Evolutionary conservation across 2,113 vertebrate species (phyloP), one percentile per base, ranked within the genome.

Genomic region (Pteruthius melanotis): DNA sequence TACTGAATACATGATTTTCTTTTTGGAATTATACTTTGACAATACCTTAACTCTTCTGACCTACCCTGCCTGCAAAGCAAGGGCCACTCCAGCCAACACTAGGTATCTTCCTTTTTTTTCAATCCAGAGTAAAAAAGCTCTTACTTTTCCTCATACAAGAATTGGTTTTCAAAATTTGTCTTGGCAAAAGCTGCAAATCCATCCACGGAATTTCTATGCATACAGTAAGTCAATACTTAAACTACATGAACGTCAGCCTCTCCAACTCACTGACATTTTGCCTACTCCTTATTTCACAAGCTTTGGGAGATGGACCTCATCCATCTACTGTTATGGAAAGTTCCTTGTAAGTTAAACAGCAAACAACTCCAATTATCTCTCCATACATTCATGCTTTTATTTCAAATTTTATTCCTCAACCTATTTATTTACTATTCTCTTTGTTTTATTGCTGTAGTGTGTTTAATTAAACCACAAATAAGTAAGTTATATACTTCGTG

Each of bases 401-500:
- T 92, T 78, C 21, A 70, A 18, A 4, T 82, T 52, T 49, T 26
- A 49, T 94, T 83, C 39, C 54, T 56, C 57, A 42, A 66, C 1
- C 7, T 7, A 42, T 39, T 3, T 19, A 63, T 49, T 85, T 76
- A 69, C 10, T 52, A 8, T 45, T 12, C 7, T 56, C 5, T 8
- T 31, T 39, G 2, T 37, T 66, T 52, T 75, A 63, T 7, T 13
- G 1, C 5, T 37, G 17, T 16, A 27, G 5, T 24, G 31, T 9
- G 6, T 53, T 61, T 26, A 79, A 49, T 21, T 64, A 65, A 64
- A 69, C 5, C 1, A 66, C 16, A 65, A 78, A 33, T 42, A 82
- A n/a, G 18, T 22, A 7, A 0, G 0, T 23, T 1, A 1, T 15
- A 50, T 19, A 20, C 1, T 60, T 60, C n/a, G 49, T 17, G 5